Conservation (phyloP, 1,140 invertebrate species). For the Drosophila parvula region DNA sequence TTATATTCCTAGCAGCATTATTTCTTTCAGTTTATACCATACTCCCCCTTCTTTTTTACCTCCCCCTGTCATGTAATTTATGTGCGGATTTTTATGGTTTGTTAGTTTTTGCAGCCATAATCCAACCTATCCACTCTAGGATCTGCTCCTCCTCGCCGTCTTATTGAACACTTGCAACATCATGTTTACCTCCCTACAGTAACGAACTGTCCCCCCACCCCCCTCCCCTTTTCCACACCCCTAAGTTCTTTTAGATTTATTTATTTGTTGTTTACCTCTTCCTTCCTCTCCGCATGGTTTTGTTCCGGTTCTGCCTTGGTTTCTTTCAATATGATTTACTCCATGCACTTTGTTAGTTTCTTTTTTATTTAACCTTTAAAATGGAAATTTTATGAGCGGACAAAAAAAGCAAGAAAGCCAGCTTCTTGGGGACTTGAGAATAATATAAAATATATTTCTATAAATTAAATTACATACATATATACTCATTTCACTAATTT, state of each 20-base stretch:
- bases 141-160: background rate
- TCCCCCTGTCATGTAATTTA: constrained; percentile 51
- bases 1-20: too few species aligned
- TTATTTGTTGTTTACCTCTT: constrained; percentile 27
- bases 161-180: constrained; percentile 57
- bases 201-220: background rate
- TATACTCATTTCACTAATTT: background rate
- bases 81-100: constrained; percentile 72
- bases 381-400: constrained; percentile 17
- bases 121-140: constrained; percentile 22
- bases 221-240: background rate
- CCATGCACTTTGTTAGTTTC: constrained; percentile 6
- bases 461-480: background rate
- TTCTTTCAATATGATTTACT: constrained; percentile 21
- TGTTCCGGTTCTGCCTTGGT: constrained; percentile 5
- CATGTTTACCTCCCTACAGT: constrained; percentile 36
- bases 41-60: background rate
- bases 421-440: background rate
- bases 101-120: constrained; percentile 53
- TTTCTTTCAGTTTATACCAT: background rate
- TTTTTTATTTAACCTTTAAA: constrained; percentile 29
- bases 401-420: background rate
- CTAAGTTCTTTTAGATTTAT: constrained; percentile 24
- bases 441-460: background rate
- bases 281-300: background rate